phyloP scores from a whole-genome alignment of 2,797 vertebrate species.

The Scomberomorus guttatus region DNA sequence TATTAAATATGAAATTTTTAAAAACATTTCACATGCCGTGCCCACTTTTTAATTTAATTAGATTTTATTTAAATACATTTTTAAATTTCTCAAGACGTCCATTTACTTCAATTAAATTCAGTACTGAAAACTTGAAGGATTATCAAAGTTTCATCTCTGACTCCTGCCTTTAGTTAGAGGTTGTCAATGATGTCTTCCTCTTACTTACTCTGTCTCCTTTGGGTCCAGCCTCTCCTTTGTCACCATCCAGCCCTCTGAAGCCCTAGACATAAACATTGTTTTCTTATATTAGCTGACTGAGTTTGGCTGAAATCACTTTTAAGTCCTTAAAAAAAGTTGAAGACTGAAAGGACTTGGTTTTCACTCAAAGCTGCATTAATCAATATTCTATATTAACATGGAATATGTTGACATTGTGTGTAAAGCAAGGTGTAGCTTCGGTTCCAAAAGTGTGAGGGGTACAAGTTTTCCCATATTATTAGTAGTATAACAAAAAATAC shows the following conservation, averaged over 20 bases:
- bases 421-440: too few relatives aligned
- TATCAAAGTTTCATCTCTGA: neutral
- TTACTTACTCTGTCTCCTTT: conserved; percentile 87
- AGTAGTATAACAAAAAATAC: too few relatives aligned
- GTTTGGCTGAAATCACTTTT: neutral
- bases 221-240: conserved; percentile 82
- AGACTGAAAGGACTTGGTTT: neutral
- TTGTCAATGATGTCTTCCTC: neutral
- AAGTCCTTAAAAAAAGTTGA: too few relatives aligned
- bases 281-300: neutral
- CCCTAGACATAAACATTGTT: conserved; percentile 73
- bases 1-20: neutral
- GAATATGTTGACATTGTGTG: neutral
- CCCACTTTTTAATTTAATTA: too few relatives aligned
- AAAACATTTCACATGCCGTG: neutral
- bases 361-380: neutral
- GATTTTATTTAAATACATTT: neutral
- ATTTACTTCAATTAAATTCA: neutral
- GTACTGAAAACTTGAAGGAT: neutral
- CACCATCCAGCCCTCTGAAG: conserved; percentile 74
- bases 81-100: neutral
- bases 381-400: neutral
- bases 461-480: too few relatives aligned
- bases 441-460: too few relatives aligned
- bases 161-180: neutral